These are phyloP conservation scores for Callyntrura guangdongensis DNA, from an alignment of 2,888 invertebrate species.

Conservation along the genomic window DNA sequence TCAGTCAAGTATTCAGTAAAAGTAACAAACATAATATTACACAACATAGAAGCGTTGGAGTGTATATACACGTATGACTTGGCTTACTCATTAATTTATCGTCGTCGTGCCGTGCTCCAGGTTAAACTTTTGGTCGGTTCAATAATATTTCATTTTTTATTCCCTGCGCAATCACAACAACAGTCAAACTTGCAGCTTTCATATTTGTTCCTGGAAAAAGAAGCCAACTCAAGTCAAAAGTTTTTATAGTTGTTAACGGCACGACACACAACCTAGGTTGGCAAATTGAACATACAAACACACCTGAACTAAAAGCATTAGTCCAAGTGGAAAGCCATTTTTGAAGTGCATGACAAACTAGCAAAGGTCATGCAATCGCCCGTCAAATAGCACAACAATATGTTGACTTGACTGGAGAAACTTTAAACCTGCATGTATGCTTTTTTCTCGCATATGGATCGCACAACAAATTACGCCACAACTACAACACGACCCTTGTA, in stretches of 20 bases:
- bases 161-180: neutral
- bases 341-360: constrained; percentile 62
- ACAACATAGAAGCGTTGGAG: no score
- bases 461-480: no score
- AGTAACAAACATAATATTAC: constrained; percentile 4
- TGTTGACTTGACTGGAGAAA: neutral
- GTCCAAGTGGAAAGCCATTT: neutral
- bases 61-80: neutral
- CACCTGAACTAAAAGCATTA: constrained; percentile 22
- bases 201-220: constrained; percentile 21
- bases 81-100: constrained; percentile 31
- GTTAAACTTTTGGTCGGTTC: neutral
- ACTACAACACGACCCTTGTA: neutral
- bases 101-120: constrained; percentile 12
- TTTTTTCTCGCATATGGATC: no score
- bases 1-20: constrained; percentile 4
- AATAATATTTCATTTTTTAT: constrained; percentile 16
- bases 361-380: constrained; percentile 64
- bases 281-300: neutral
- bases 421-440: no score
- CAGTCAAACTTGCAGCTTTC: neutral
- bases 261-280: neutral
- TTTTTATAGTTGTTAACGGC: neutral
- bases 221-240: neutral
- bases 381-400: neutral